phyloP scores from a whole-genome alignment of 2,797 vertebrate genomes.

The Pipistrellus nathusii region DNA sequence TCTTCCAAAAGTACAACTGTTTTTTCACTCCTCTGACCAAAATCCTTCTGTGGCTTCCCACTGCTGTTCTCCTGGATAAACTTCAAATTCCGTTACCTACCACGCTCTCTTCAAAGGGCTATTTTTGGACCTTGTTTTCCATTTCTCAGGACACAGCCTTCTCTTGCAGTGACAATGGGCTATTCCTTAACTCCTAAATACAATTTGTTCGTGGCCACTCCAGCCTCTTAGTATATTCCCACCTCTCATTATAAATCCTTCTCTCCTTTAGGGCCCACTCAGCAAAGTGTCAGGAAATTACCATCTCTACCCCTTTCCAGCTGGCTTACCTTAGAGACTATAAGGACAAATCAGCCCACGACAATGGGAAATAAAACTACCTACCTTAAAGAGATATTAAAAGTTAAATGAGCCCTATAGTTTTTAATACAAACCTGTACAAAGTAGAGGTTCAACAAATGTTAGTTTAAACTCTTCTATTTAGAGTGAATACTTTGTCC shows the following conservation, averaged over 20 bases:
- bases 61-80: neutral
- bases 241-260: neutral
- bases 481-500: constrained; percentile 22
- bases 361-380: neutral
- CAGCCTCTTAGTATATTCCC: neutral
- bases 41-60: neutral
- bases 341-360: neutral
- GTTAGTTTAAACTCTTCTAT: constrained; percentile 4
- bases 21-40: neutral
- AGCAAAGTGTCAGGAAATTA: constrained; percentile 14
- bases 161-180: neutral
- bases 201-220: neutral
- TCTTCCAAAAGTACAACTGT: neutral
- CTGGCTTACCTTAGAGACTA: neutral
- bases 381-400: constrained; percentile 11
- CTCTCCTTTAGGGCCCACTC: constrained; percentile 29
- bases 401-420: constrained; percentile 3
- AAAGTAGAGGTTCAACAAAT: constrained; percentile 1
- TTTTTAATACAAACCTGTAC: constrained; percentile 37
- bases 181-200: neutral
- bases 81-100: neutral
- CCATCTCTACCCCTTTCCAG: neutral
- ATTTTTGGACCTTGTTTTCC: neutral
- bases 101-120: neutral
- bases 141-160: neutral